Evolutionary conservation across 2,888 invertebrate species (phyloP).

Genomic region (Scaptomyza reducta): DNA sequence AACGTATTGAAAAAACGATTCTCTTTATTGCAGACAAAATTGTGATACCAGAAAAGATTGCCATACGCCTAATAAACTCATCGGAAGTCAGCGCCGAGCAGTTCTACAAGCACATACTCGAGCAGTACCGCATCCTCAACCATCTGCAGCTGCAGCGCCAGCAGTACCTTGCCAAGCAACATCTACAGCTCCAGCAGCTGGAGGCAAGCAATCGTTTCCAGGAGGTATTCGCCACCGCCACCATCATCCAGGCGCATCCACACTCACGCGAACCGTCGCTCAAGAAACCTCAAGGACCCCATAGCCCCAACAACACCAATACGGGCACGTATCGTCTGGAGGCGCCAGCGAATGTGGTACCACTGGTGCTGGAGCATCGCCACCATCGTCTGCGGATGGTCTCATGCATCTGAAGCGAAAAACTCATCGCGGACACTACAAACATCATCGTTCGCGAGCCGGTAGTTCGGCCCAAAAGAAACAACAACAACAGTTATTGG

Average conservation of each 20-base stretch:
- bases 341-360: slow-evolving; percentile 53
- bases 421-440: slow-evolving; percentile 78
- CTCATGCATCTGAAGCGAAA: slow-evolving; percentile 69
- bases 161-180: slow-evolving; percentile 80
- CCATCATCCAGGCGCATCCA: slow-evolving; percentile 81
- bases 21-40: slow-evolving; percentile 82
- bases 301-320: slow-evolving; percentile 23
- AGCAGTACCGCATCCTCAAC: slow-evolving; percentile 80
- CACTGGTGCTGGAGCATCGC: slow-evolving; percentile 71
- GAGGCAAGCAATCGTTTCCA: slow-evolving; percentile 80
- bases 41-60: slow-evolving; percentile 84
- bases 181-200: slow-evolving; percentile 79
- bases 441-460: slow-evolving; percentile 70
- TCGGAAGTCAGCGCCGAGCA: slow-evolving; percentile 84
- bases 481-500: background rate
- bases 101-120: slow-evolving; percentile 83
- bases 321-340: slow-evolving; percentile 66
- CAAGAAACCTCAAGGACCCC: slow-evolving; percentile 51
- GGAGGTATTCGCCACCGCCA: slow-evolving; percentile 81
- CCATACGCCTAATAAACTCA: slow-evolving; percentile 83
- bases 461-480: slow-evolving; percentile 37
- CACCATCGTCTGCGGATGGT: slow-evolving; percentile 43
- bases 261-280: slow-evolving; percentile 60
- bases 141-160: slow-evolving; percentile 79
- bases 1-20: no score